Base-by-base conservation (phyloP, 2,797 vertebrate species). In the Onychomys torridus region DNA sequence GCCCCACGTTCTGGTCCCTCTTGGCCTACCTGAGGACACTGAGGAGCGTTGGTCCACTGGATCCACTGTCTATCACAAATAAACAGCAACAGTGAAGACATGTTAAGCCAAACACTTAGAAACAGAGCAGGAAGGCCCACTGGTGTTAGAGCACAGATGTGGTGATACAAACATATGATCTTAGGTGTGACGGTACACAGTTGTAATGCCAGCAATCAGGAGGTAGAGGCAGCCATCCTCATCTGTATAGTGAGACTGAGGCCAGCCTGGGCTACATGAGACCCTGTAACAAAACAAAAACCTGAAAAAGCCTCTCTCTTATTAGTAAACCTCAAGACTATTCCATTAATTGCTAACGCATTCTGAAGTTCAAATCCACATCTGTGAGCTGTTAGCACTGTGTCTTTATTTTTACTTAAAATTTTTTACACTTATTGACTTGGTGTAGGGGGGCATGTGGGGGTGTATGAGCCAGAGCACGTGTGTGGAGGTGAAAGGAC, bases 251-350 rank as follows among this genome's bases (percentile, higher is more conserved):
- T 23, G 6, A 89, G 55, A 61, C 32, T 11, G 19, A 61, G 57
- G 29, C 57, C 69, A 89, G n/a, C 69, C 25, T 75, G 25, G 69
- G 10, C 69, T 75, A 77, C 12, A 77, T 23, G 37, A 76, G 29
- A 76, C 87, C 71, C 55, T 6, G 6, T 25, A 61, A 46, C 40
- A 89, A 89, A 89, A 49, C 87, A 89, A 63, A 61, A 84, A 65
- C 34, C 37, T 43, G 71, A 57, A 43, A 76, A 90, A 79, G 81
- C 6, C 21, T 25, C 37, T 6, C 13, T 81, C 43, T 85, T 25
- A 21, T 84, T 81, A 91, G 43, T 89, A 77, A 95, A 86, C 92
- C 76, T 77, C 21, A 91, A 40, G 67, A 49, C 81, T 76, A 43
- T 87, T 81, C 82, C 34, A 17, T 61, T 57, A 52, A 49, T 93